Evolutionary conservation across 2,888 invertebrate species (phyloP).

Genomic region (Eupithecia abbreviata): DNA sequence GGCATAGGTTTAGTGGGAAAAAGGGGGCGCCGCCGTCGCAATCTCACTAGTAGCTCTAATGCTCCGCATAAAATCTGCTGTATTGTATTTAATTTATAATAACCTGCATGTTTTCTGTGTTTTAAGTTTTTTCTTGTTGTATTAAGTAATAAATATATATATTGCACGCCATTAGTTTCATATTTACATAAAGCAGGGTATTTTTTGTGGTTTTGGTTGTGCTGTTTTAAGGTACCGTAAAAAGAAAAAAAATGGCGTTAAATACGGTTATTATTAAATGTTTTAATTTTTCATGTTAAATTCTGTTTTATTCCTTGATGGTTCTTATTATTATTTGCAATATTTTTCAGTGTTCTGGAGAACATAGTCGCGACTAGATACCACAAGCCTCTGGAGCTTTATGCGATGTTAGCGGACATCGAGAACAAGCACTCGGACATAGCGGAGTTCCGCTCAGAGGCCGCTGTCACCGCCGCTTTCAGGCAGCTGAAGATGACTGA

Average conservation of each 20-base stretch:
- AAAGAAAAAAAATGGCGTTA: too few relatives aligned
- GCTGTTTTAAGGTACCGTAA: too few relatives aligned
- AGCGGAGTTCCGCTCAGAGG: slow-evolving; percentile 88
- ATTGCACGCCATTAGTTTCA: not conserved
- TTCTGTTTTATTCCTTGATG: too few relatives aligned
- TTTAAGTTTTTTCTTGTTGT: not conserved
- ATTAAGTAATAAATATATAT: slow-evolving; percentile 1
- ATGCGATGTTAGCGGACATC: slow-evolving; percentile 85
- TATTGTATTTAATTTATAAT: not conserved
- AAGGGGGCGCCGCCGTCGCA: not conserved
- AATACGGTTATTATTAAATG: too few relatives aligned
- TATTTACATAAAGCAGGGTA: not conserved
- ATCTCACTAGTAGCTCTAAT: not conserved
- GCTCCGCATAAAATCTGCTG: not conserved
- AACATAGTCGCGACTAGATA: slow-evolving; percentile 87
- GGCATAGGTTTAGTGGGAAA: not conserved
- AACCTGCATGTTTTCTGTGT: not conserved
- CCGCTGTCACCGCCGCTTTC: slow-evolving; percentile 86
- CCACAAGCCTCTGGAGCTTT: slow-evolving; percentile 86
- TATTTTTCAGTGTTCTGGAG: slow-evolving; percentile 78
- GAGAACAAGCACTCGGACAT: slow-evolving; percentile 87
- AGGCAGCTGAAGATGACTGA: slow-evolving; percentile 89
- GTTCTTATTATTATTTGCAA: not conserved
- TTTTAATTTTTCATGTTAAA: too few relatives aligned
- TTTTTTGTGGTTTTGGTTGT: not conserved